phyloP scores from a whole-genome alignment of 1,140 invertebrate species.

The Piezodorus guildinii region DNA sequence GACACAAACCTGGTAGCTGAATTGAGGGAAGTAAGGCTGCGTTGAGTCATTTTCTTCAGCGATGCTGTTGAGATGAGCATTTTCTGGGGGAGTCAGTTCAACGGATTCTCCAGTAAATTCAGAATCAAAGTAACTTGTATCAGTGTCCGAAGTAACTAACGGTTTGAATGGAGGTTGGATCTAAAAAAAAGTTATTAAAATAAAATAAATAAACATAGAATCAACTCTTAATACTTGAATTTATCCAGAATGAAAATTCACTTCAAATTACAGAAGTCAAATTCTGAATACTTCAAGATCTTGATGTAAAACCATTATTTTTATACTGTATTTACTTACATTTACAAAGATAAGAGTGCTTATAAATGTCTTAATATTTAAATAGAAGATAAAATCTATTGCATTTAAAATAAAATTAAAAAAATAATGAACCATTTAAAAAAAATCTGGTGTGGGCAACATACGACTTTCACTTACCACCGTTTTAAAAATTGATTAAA shows the following conservation, averaged over 20 bases:
- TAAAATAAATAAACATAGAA: background rate
- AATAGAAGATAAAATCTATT: too few species aligned
- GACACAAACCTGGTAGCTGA: conserved; percentile 48
- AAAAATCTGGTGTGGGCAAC: too few species aligned
- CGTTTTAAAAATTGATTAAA: too few species aligned
- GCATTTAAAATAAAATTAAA: too few species aligned
- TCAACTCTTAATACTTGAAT: background rate
- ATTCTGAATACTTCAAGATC: too few species aligned
- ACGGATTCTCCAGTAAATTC: conserved; percentile 98
- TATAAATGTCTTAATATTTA: too few species aligned
- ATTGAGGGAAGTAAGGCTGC: conserved; percentile 58
- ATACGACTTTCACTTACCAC: too few species aligned
- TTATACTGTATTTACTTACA: background rate
- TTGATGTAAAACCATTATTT: too few species aligned
- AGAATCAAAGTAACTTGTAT: conserved; percentile 94
- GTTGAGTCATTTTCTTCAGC: conserved; percentile 53
- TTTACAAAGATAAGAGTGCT: too few species aligned
- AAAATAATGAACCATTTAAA: too few species aligned
- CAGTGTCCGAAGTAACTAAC: conserved; percentile 88
- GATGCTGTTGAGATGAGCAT: conserved; percentile 49
- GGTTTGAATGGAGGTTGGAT: conserved; percentile 89
- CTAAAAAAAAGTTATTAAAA: conserved; percentile 34
- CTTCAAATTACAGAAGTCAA: too few species aligned
- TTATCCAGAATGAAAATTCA: background rate
- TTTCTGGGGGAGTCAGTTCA: conserved; percentile 86